Percentiles rank a stretch among this genome's conserved stretches.
phyloP scores from a whole-genome alignment of 2,888 invertebrate genomes.

The Hypomecis atomaria region DNA sequence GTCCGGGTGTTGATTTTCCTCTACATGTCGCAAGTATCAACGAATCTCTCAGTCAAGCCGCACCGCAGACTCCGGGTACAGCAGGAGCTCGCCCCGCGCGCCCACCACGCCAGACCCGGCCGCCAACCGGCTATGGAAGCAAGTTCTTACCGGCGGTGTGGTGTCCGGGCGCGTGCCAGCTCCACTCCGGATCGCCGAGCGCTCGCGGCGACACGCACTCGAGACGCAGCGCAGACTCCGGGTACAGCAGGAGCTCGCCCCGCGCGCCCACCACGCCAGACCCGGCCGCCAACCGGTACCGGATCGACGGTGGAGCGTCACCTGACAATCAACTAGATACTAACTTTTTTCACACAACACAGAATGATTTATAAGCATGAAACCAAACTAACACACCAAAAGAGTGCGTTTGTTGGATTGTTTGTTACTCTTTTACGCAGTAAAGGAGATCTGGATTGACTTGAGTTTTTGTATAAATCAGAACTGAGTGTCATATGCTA shows the following conservation, averaged over 20 bases:
- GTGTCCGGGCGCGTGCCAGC: conserved; percentile 92
- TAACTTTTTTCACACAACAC: not conserved
- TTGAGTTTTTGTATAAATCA: no score
- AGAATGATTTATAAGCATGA: no score
- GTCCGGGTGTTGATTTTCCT: no score
- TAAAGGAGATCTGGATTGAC: no score
- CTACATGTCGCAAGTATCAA: no score
- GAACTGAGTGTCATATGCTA: no score
- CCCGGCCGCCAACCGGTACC: conserved; percentile 90
- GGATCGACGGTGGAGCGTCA: conserved; percentile 92
- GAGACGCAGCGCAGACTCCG: conserved; percentile 91
- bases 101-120: conserved; percentile 92
- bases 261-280: conserved; percentile 92
- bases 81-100: conserved; percentile 90
- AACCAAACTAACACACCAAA: no score
- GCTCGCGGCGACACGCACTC: conserved; percentile 92
- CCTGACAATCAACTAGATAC: conserved; percentile 77
- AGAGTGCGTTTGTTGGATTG: no score
- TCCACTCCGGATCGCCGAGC: conserved; percentile 94
- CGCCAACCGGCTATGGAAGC: conserved; percentile 88
- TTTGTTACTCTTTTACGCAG: no score
- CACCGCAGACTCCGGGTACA: conserved; percentile 91
- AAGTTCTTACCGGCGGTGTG: conserved; percentile 89
- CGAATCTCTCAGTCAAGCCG: conserved; percentile 95
- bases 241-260: conserved; percentile 91